phyloP scores from a whole-genome alignment of 2,888 invertebrate genomes.

The Gasteruption jaculator region DNA sequence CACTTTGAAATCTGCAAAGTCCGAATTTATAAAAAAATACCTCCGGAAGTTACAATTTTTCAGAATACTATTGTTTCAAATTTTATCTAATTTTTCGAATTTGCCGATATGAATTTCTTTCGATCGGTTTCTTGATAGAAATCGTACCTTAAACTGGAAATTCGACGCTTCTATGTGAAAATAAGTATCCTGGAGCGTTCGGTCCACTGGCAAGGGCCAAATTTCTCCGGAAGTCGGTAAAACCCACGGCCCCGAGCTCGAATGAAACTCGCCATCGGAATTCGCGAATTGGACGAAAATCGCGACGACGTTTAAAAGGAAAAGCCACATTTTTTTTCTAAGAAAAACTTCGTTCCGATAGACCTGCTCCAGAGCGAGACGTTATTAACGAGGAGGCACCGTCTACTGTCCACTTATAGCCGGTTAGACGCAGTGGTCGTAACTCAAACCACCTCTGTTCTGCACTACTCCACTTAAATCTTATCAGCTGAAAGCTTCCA shows the following conservation, averaged over 20 bases:
- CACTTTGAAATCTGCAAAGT: too few species aligned
- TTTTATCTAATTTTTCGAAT: too few species aligned
- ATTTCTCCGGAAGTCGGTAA: slow-evolving; percentile 61
- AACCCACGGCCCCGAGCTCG: slow-evolving; percentile 54
- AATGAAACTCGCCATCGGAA: slow-evolving; percentile 25
- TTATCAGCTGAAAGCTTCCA: slow-evolving; percentile 28
- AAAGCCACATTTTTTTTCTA: slow-evolving; percentile 12
- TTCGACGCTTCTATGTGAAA: slow-evolving; percentile 52
- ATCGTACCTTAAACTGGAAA: slow-evolving; percentile 51
- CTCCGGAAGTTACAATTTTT: too few species aligned
- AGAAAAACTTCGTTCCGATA: background rate
- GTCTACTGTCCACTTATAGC: too few species aligned
- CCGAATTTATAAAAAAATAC: too few species aligned
- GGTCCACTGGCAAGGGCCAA: slow-evolving; percentile 64
- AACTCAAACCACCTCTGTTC: too few species aligned
- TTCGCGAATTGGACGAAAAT: slow-evolving; percentile 7
- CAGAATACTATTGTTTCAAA: too few species aligned
- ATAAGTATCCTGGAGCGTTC: slow-evolving; percentile 43
- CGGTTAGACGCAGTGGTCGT: too few species aligned
- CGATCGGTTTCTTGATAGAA: too few species aligned
- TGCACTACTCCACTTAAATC: slow-evolving; percentile 32
- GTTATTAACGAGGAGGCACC: too few species aligned
- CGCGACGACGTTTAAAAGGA: slow-evolving; percentile 14
- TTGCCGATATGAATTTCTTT: too few species aligned
- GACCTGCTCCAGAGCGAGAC: too few species aligned